These are phyloP conservation scores for Pecten maximus DNA, from an alignment of 2,888 invertebrate species.

Conservation along the genomic window DNA sequence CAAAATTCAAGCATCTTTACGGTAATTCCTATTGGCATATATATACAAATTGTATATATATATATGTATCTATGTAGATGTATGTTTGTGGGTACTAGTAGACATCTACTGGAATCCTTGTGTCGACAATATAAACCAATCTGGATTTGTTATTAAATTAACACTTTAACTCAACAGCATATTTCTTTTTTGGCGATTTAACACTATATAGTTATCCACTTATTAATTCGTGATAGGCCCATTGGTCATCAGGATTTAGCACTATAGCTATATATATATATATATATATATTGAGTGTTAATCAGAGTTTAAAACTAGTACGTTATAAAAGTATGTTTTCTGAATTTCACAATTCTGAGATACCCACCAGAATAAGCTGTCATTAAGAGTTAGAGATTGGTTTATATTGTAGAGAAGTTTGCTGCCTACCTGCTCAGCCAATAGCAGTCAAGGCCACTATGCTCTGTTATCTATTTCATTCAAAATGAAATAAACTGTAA, in stretches of 20 bases:
- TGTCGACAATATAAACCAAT: neutral
- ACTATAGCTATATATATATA: no score
- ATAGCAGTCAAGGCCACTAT: neutral
- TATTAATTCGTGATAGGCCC: no score
- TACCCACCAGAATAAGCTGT: no score
- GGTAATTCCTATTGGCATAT: conserved; percentile 34
- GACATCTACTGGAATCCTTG: neutral
- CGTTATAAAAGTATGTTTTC: no score
- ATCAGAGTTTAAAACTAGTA: no score
- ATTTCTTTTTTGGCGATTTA: no score
- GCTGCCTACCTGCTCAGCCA: conserved; percentile 11
- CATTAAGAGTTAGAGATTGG: neutral
- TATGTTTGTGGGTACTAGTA: conserved; percentile 14
- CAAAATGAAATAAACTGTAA: conserved; percentile 30
- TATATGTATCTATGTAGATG: conserved; percentile 7
- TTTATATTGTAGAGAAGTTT: neutral
- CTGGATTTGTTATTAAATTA: neutral
- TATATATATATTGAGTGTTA: no score
- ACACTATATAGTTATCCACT: no score
- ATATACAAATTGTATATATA: conserved; percentile 7
- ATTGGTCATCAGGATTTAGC: no score
- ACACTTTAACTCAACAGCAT: no score
- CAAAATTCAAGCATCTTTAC: conserved; percentile 4
- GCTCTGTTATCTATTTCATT: conserved; percentile 33
- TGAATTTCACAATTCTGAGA: no score